These are phyloP conservation scores for Xiphophorus couchianus DNA, from an alignment of 2,113 vertebrate species.

Conservation along the genomic window DNA sequence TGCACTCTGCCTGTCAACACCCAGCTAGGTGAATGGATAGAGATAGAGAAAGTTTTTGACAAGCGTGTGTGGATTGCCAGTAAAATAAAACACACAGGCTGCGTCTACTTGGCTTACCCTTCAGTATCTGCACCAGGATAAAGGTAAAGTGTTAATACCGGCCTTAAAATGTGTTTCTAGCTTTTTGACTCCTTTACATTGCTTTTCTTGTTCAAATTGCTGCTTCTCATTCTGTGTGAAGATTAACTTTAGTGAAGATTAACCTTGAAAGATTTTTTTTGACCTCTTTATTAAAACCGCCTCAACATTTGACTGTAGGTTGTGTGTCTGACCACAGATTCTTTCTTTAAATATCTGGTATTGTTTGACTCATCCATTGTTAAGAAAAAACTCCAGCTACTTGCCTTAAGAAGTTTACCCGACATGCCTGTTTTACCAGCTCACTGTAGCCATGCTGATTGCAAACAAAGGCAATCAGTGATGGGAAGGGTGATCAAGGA, in stretches of 20 bases:
- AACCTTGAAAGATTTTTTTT: not conserved
- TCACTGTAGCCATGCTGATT: conserved; percentile 25
- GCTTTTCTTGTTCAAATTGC: too few relatives aligned
- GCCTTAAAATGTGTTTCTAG: conserved; percentile 6
- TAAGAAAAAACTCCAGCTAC: not conserved
- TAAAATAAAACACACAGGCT: conserved; percentile 12
- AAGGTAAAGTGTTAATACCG: conserved; percentile 61
- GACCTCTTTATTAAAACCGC: not conserved
- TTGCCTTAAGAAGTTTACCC: not conserved
- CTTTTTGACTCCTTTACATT: not conserved
- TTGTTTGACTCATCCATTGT: not conserved
- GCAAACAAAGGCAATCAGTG: conserved; percentile 41
- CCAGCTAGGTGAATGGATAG: conserved; percentile 33
- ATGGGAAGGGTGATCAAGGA: conserved; percentile 35
- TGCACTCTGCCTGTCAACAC: conserved; percentile 50
- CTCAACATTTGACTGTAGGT: not conserved
- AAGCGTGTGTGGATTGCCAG: conserved; percentile 31
- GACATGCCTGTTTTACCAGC: conserved; percentile 30
- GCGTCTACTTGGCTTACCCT: conserved; percentile 20
- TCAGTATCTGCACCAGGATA: conserved; percentile 44
- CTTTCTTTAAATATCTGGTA: not conserved
- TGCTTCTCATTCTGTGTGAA: not conserved
- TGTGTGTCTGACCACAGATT: not conserved
- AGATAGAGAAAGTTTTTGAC: conserved; percentile 23
- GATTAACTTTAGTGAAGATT: not conserved